These are phyloP conservation scores for Parelbella ahira DNA, from an alignment of 2,888 invertebrate genomes.

Conservation along the genomic window DNA sequence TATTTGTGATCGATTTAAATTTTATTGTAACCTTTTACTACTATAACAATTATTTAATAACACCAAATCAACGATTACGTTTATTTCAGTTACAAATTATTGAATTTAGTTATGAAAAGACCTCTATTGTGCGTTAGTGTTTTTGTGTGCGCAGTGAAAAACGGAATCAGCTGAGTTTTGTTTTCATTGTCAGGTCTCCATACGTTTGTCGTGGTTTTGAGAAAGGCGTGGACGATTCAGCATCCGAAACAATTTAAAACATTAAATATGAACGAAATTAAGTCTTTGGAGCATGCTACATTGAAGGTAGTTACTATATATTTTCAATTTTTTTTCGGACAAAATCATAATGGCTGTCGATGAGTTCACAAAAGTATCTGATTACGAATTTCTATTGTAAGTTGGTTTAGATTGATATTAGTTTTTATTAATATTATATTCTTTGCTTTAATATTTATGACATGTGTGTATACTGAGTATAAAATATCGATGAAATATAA, in stretches of 20 bases:
- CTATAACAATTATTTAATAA: no score
- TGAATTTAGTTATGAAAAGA: no score
- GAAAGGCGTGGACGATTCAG: not conserved
- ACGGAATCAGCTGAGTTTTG: constrained; percentile 74
- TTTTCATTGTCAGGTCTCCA: constrained; percentile 50
- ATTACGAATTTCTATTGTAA: no score
- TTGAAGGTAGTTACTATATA: constrained; percentile 89
- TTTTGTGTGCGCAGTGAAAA: constrained; percentile 7
- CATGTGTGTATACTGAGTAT: no score
- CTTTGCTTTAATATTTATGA: no score
- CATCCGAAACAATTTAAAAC: constrained; percentile 2
- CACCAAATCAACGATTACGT: no score
- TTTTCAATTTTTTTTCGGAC: not conserved
- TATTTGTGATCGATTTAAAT: no score
- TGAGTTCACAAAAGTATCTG: constrained; percentile 5
- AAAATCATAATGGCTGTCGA: constrained; percentile 18
- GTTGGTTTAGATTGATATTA: no score
- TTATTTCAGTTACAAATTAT: no score
- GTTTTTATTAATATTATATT: no score
- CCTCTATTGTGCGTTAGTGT: not conserved
- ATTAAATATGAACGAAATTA: constrained; percentile 91
- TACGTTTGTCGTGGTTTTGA: constrained; percentile 2
- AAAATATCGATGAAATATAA: no score
- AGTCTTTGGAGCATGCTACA: constrained; percentile 96
- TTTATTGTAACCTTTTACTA: no score